Conservation (phyloP, 92 coral and sea anemone species). For the Paragorgia papillata region DNA sequence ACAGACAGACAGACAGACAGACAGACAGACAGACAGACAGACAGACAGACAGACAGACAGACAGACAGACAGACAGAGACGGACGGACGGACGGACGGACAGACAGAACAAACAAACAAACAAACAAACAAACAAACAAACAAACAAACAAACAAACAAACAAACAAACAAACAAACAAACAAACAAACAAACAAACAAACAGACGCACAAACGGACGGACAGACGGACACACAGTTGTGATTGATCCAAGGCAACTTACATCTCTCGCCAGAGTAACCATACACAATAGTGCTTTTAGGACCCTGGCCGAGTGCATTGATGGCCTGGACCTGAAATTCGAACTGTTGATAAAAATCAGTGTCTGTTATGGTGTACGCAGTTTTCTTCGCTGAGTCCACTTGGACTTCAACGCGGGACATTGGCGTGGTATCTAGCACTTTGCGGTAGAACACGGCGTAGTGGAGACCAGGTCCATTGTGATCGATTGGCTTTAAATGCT, state of each 20-base stretch:
- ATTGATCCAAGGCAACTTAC: slow-evolving; percentile 67
- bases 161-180: no score
- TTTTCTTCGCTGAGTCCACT: slow-evolving; percentile 36
- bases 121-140: neutral
- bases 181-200: no score
- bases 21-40: no score
- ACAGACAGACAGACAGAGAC: no score
- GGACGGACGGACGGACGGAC: no score
- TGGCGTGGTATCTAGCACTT: slow-evolving; percentile 54
- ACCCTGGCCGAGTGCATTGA: slow-evolving; percentile 83
- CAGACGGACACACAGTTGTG: no score
- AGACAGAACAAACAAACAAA: neutral
- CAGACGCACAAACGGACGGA: no score
- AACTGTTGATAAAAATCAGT: slow-evolving; percentile 71
- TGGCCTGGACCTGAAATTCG: slow-evolving; percentile 86
- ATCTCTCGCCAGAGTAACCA: slow-evolving; percentile 92
- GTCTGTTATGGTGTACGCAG: slow-evolving; percentile 52
- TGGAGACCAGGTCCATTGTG: slow-evolving; percentile 91
- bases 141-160: no score
- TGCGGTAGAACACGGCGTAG: slow-evolving; percentile 77
- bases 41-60: no score
- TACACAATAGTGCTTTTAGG: slow-evolving; percentile 74
- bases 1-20: no score
- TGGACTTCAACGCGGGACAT: slow-evolving; percentile 73
- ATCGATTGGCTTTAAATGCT: slow-evolving; percentile 67